Evolutionary conservation across 1,140 invertebrate species (phyloP), one percentile per base, ranked within the genome.

Genomic region (Caenorhabditis latens): DNA sequence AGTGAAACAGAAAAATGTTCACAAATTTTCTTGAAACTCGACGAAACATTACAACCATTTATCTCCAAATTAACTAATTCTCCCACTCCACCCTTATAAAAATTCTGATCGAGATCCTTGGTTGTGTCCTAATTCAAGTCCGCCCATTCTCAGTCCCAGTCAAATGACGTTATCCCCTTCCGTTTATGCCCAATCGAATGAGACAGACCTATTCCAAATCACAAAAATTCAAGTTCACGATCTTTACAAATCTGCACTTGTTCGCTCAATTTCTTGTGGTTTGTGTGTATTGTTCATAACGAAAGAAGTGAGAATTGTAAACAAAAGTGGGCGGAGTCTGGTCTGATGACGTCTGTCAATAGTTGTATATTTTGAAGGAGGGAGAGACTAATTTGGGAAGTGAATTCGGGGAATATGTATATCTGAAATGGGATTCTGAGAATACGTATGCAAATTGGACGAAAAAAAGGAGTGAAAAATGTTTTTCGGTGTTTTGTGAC

Each of bases 191-290:
- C n/a, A n/a, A 61, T 24, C 19, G 8, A 61, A 61, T n/a, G 11
- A 19, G 8, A 58, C 21, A 58, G n/a, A 58, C 13, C 61, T 3
- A 63, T 24, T 11, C 61, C 19, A 63, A 63, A 63, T 32, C 61
- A 63, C 61, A 63, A 13, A 63, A 63, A 63, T 24, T 63, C 61
- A 63, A 71, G 65, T 43, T 46, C 65, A 43, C 42, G 19, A 16
- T 43, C 9, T 71, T 42, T 71, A 24, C 14, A 19, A 32, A 43
- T 21, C 16, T 71, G 7, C 9, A 40, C 61, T 40, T 19, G 32
- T 63, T 71, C 65, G 65, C 21, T 24, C 19, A 71, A 71, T n/a
- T 71, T 71, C 65, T 71, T 71, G 65, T 71, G 65, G 46, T 71
- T 71, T 43, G 61, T 63, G 61, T 58, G 14, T 58, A n/a, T 58